These are phyloP conservation scores for Aphelinus certus DNA, from an alignment of 1,140 invertebrate species.

Conservation along the genomic window DNA sequence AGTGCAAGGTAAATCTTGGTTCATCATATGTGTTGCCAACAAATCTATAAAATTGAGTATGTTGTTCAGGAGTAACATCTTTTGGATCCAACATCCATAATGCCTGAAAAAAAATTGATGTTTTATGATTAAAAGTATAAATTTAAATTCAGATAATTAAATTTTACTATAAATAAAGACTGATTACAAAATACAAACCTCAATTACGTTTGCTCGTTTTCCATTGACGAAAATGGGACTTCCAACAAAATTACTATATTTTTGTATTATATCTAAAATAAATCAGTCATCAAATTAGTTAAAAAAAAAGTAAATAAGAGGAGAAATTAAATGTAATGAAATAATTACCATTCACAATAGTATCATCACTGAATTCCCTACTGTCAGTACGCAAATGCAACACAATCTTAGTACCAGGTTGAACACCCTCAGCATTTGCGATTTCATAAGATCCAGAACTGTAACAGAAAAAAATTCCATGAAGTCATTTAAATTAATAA, in stretches of 20 bases:
- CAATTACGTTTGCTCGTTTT: conserved; percentile 83
- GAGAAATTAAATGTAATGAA: conserved; percentile 26
- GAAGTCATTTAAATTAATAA: background rate
- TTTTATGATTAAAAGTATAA: too few relatives aligned
- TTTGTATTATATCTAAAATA: conserved; percentile 84
- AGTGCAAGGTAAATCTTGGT: conserved; percentile 86
- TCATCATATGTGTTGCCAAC: conserved; percentile 85
- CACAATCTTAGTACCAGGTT: conserved; percentile 93
- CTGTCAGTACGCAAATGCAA: conserved; percentile 88
- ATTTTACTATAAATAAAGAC: background rate
- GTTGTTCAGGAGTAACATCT: conserved; percentile 84
- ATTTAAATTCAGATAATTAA: too few relatives aligned
- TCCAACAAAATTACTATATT: conserved; percentile 97
- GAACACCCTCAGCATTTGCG: conserved; percentile 82
- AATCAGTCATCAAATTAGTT: conserved; percentile 34
- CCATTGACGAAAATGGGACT: conserved; percentile 93
- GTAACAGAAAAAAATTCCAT: conserved; percentile 35
- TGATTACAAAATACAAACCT: conserved; percentile 64
- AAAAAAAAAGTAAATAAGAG: background rate
- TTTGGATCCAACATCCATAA: conserved; percentile 94
- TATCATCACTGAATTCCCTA: conserved; percentile 89
- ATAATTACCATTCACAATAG: conserved; percentile 76
- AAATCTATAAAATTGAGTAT: conserved; percentile 91
- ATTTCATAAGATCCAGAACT: conserved; percentile 91
- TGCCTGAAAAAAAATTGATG: conserved; percentile 71